A percentile compares a stretch with the other conserved stretches of the same genome.
Conservation (phyloP, 2,888 invertebrate genomes). For the Diploptera punctata region DNA sequence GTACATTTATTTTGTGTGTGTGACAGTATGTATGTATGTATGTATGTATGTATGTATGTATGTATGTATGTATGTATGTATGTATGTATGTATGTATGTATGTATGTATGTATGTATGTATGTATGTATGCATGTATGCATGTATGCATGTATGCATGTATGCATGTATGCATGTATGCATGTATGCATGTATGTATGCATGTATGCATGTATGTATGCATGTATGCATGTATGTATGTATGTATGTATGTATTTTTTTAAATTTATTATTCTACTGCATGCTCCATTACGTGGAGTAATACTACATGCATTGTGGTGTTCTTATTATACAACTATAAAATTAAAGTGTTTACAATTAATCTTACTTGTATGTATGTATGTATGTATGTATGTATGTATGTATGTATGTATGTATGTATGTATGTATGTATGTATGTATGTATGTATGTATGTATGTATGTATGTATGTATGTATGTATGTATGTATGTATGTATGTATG, state of each 20-base stretch:
- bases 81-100: slow-evolving; percentile 17
- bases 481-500: slow-evolving; percentile 11
- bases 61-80: slow-evolving; percentile 15
- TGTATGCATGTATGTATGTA: slow-evolving; percentile 15
- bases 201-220: slow-evolving; percentile 16
- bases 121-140: slow-evolving; percentile 11
- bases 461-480: slow-evolving; percentile 5
- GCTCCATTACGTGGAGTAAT: too few species aligned
- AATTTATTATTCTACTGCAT: too few species aligned
- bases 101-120: slow-evolving; percentile 5
- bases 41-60: slow-evolving; percentile 11
- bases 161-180: slow-evolving; percentile 12
- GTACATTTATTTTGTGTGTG: too few species aligned
- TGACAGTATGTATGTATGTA: too few species aligned
- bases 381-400: slow-evolving; percentile 10
- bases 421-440: slow-evolving; percentile 8
- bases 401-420: slow-evolving; percentile 13
- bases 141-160: slow-evolving; percentile 17
- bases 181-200: neutral
- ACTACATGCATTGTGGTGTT: too few species aligned
- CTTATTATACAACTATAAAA: too few species aligned
- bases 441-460: slow-evolving; percentile 20
- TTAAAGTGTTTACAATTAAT: too few species aligned
- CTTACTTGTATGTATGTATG: slow-evolving; percentile 10
- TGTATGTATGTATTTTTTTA: too few species aligned